These are phyloP conservation scores for Cerastis leucographa DNA, from an alignment of 2,888 invertebrate species.

Conservation along the genomic window DNA sequence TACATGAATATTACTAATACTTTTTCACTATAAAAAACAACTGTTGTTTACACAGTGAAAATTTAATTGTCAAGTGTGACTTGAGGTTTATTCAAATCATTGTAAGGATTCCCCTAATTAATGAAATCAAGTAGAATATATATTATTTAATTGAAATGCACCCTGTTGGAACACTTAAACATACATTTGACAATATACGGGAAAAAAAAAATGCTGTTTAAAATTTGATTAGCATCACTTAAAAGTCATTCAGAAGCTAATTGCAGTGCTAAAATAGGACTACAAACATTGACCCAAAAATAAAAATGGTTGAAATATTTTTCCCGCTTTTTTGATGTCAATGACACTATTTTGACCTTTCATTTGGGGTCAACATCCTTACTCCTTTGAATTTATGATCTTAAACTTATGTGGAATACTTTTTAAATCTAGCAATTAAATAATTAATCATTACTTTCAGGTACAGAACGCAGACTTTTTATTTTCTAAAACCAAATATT, in stretches of 20 bases:
- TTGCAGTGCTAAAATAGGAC: neutral
- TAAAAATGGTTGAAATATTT: neutral
- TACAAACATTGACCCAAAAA: neutral
- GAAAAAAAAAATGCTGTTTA: neutral
- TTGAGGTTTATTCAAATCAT: constrained; percentile 26
- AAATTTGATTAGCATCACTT: neutral
- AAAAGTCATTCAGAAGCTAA: neutral
- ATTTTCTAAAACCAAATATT: constrained; percentile 53
- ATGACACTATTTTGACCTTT: constrained; percentile 53
- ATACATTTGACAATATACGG: neutral
- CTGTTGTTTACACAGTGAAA: neutral
- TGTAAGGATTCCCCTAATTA: constrained; percentile 58
- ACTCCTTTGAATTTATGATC: constrained; percentile 5
- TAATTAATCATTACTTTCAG: constrained; percentile 43
- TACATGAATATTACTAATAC: neutral
- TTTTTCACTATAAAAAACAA: neutral
- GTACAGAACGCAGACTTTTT: constrained; percentile 58
- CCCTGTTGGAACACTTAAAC: neutral
- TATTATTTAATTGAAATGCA: constrained; percentile 1
- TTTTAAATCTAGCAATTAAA: neutral
- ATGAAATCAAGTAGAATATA: constrained; percentile 21
- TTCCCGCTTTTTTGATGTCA: constrained; percentile 55
- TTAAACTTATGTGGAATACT: neutral
- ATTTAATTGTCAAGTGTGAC: constrained; percentile 17
- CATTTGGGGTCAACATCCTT: constrained; percentile 50